Conservation (phyloP, 2,888 invertebrate species). For the Limnephilus marmoratus region DNA sequence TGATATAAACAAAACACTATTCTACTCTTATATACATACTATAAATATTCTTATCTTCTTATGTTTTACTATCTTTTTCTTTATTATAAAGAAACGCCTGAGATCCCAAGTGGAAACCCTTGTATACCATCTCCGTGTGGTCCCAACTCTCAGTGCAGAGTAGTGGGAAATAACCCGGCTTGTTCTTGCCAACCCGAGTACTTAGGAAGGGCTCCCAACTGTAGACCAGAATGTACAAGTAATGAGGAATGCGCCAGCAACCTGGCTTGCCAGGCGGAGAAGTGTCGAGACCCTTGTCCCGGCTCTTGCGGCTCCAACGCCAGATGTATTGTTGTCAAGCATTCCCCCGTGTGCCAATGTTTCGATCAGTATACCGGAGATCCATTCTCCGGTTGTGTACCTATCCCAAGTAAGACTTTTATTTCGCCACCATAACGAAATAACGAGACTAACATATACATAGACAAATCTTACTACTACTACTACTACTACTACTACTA, state of each 20-base stretch:
- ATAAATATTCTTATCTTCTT: constrained; percentile 33
- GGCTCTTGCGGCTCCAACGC: constrained; percentile 90
- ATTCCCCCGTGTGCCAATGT: constrained; percentile 90
- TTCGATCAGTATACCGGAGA: constrained; percentile 88
- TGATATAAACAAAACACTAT: constrained; percentile 26
- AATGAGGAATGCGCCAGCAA: constrained; percentile 91
- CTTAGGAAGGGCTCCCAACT: constrained; percentile 90
- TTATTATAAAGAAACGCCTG: constrained; percentile 75
- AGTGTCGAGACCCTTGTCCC: constrained; percentile 89
- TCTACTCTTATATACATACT: constrained; percentile 29
- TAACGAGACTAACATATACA: constrained; percentile 41
- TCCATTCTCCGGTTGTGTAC: constrained; percentile 87
- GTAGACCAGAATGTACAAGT: constrained; percentile 90
- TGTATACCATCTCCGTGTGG: constrained; percentile 92
- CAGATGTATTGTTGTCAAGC: constrained; percentile 88
- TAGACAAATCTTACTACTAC: constrained; percentile 16
- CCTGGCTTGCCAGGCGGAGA: constrained; percentile 88
- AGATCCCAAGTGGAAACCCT: constrained; percentile 81
- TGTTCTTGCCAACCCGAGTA: constrained; percentile 89
- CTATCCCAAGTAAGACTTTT: constrained; percentile 68
- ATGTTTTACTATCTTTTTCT: constrained; percentile 51
- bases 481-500: constrained; percentile 8
- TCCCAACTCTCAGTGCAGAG: constrained; percentile 88
- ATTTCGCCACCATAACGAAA: background rate
- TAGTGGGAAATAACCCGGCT: constrained; percentile 85